Percentiles rank a stretch among this genome's conserved stretches.
Conservation (phyloP, 2,797 vertebrate species). For the Fratercula arctica region DNA sequence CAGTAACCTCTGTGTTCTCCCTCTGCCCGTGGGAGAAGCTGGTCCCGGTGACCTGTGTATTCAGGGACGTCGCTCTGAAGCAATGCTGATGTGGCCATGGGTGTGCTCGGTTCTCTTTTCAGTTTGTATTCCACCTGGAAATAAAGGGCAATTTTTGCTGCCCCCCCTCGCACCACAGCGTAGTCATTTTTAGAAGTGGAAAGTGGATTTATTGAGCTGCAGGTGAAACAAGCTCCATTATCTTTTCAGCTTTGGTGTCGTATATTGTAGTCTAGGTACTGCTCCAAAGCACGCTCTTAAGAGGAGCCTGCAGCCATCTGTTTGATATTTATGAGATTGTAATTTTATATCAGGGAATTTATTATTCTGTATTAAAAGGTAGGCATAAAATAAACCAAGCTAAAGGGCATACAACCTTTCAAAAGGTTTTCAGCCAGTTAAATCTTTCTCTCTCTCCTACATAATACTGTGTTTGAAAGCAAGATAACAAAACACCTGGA, state of each 20-base stretch:
- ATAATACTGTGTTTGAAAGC: neutral
- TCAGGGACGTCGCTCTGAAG: neutral
- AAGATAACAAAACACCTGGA: neutral
- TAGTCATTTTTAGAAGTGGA: neutral
- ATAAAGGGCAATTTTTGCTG: neutral
- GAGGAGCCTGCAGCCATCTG: constrained; percentile 38
- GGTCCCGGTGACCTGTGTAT: neutral
- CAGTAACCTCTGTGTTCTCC: neutral
- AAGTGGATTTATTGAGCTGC: constrained; percentile 4
- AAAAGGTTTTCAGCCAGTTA: constrained; percentile 20
- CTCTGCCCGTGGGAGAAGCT: neutral
- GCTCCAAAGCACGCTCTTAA: neutral
- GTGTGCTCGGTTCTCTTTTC: neutral
- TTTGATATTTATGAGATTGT: constrained; percentile 57
- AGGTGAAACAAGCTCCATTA: constrained; percentile 10
- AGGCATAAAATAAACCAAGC: constrained; percentile 45
- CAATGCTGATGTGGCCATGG: neutral
- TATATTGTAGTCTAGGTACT: neutral
- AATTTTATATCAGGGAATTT: constrained; percentile 58
- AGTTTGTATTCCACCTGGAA: neutral
- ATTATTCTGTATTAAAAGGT: constrained; percentile 52
- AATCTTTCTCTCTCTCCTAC: neutral
- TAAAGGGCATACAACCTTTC: constrained; percentile 53
- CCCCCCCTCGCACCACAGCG: neutral
- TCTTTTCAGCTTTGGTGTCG: neutral